Evolutionary conservation across 2,888 invertebrate species (phyloP), one percentile per base, ranked within the genome.

Genomic region (Acleris sparsana): DNA sequence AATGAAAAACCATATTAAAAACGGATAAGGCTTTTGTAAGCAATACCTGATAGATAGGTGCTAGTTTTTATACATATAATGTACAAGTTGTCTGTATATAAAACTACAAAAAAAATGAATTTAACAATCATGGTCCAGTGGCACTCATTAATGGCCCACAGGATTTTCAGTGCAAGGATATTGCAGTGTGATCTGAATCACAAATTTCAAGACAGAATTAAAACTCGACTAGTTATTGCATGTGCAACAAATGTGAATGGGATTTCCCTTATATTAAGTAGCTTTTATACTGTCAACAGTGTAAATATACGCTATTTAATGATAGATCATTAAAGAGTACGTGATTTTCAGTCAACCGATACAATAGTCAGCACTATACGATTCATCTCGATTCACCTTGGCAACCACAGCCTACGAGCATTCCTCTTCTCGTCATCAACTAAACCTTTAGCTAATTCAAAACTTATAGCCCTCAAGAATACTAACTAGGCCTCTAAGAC

Each of bases 401-500:
- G 56, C 55, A 68, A 70, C 64, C 58, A 55, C 67, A 53, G 39
- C 58, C 55, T 61, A 67, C 58, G 43, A 55, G 63, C 71, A 63
- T 71, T 63, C 58, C 44, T 29, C 53, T n/a, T 39, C 53, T 66
- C 62, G 57, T 66, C 60, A 55, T n/a, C 25, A 17, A 48, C 57
- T 20, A 44, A 43, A 61, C 20, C 51, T 58, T 11, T 25, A 58
- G 49, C 53, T 51, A 53, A 62, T 61, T 62, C 46, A 59, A 43
- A 22, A 60, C 55, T 55, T 56, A 61, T 39, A 60, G 49, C 53
- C 65, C 18, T 63, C 44, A 58, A 55, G 13, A 68, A 49, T 48
- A 59, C 29, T 68, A 71, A 64, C 55, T 69, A 68, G 68, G 64
- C 62, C 71, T 69, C 63, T 68, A 76, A 75, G 72, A 74, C 73